A percentile compares a stretch with the other conserved stretches of the same genome.
Conservation (phyloP, 2,113 vertebrate species). For the Chaetodon trifascialis region DNA sequence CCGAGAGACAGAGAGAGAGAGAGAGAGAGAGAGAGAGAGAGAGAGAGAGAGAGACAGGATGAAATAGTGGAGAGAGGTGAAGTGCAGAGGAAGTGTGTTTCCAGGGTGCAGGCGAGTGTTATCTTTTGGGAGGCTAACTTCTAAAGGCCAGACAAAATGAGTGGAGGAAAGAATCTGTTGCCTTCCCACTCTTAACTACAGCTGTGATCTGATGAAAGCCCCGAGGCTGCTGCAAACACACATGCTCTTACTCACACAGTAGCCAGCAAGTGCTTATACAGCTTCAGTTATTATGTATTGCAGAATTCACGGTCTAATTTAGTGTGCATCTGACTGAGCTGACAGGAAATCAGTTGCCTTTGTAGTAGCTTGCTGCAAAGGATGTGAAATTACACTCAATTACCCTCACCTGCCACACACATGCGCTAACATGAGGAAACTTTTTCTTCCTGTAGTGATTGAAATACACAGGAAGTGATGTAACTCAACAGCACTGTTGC, state of each 20-base stretch:
- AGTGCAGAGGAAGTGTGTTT: neutral
- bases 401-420: slow-evolving; percentile 52
- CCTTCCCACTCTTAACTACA: slow-evolving; percentile 14
- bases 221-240: neutral
- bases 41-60: neutral
- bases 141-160: slow-evolving; percentile 25
- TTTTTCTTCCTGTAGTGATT: slow-evolving; percentile 53
- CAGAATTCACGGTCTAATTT: slow-evolving; percentile 16
- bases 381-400: slow-evolving; percentile 70
- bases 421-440: neutral
- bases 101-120: neutral
- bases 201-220: slow-evolving; percentile 36
- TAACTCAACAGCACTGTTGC: slow-evolving; percentile 19
- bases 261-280: slow-evolving; percentile 17
- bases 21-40: neutral
- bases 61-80: slow-evolving; percentile 9
- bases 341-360: slow-evolving; percentile 74
- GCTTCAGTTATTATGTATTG: slow-evolving; percentile 35
- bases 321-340: slow-evolving; percentile 14
- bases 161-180: slow-evolving; percentile 10
- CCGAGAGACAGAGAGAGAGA: neutral
- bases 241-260: neutral
- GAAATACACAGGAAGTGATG: slow-evolving; percentile 59
- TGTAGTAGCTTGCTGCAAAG: slow-evolving; percentile 58
- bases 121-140: slow-evolving; percentile 4